Conservation (phyloP, 2,888 invertebrate genomes). For the Drosophila stalkeri region DNA sequence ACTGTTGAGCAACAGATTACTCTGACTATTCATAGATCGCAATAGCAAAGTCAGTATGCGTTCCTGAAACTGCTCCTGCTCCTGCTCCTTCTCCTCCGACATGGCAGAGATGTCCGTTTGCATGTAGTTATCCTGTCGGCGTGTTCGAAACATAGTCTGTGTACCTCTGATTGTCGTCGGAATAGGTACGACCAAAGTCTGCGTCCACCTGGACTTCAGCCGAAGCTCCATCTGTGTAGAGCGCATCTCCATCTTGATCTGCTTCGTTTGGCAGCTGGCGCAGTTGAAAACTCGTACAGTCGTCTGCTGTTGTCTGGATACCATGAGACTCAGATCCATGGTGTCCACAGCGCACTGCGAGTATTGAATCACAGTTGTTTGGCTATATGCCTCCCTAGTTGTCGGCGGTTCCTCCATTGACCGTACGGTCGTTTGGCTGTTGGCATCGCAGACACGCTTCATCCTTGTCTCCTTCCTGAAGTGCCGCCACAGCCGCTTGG, state of each 20-base stretch:
- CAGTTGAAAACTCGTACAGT: neutral
- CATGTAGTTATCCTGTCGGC: neutral
- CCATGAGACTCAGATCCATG: slow-evolving; percentile 17
- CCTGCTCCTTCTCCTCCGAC: neutral
- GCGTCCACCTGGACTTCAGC: slow-evolving; percentile 15
- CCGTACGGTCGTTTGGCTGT: neutral
- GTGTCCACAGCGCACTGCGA: slow-evolving; percentile 36
- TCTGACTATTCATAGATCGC: slow-evolving; percentile 22
- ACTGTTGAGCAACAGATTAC: slow-evolving; percentile 21
- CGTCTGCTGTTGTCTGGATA: slow-evolving; percentile 51
- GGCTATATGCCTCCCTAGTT: neutral
- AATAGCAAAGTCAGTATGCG: slow-evolving; percentile 26
- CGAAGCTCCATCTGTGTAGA: slow-evolving; percentile 35
- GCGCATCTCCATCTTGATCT: neutral
- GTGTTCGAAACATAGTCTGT: slow-evolving; percentile 21
- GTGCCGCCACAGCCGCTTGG: neutral
- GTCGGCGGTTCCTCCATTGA: neutral
- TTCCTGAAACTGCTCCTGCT: slow-evolving; percentile 15
- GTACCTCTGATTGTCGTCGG: neutral
- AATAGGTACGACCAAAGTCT: slow-evolving; percentile 12
- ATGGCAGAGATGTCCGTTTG: slow-evolving; percentile 37
- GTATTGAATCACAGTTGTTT: neutral
- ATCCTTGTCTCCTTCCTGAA: neutral
- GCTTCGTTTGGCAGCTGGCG: slow-evolving; percentile 31
- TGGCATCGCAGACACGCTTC: neutral